Percentiles rank a stretch among this genome's conserved stretches.
Conservation (phyloP, 2,797 vertebrate genomes). For the Microtus californicus region DNA sequence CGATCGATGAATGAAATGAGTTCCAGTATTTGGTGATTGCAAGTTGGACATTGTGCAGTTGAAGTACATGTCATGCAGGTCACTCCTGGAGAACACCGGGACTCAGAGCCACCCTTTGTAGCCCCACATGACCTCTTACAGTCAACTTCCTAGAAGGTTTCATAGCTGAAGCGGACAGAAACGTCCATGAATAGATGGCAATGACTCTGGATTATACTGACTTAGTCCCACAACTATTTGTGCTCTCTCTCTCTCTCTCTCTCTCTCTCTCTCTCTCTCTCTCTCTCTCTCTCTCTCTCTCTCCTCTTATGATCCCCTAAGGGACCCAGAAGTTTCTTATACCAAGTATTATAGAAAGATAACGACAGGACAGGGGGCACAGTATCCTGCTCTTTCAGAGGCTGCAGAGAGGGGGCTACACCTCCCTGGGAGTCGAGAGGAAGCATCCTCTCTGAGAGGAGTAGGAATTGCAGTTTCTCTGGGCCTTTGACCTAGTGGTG, state of each 20-base stretch:
- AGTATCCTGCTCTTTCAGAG: fast-evolving
- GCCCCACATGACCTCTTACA: neutral
- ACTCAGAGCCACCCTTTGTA: neutral
- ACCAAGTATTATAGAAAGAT: neutral
- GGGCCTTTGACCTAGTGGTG: neutral
- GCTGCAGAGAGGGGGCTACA: neutral
- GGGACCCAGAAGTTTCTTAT: neutral
- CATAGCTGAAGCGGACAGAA: neutral
- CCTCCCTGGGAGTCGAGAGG: neutral
- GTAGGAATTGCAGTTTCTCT: neutral
- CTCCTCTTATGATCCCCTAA: neutral
- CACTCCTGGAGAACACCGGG: neutral
- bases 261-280: too few relatives aligned
- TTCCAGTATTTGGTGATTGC: neutral
- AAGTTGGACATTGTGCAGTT: neutral
- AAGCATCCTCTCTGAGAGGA: neutral
- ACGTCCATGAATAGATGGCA: neutral
- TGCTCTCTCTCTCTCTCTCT: neutral
- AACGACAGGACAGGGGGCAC: neutral
- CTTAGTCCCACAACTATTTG: neutral
- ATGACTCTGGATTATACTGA: neutral
- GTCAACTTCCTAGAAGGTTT: neutral
- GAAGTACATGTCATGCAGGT: neutral
- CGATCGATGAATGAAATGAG: neutral
- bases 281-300: neutral